These are phyloP conservation scores for Quadroppia sp. DNA, from an alignment of 2,888 invertebrate species.

Conservation along the genomic window DNA sequence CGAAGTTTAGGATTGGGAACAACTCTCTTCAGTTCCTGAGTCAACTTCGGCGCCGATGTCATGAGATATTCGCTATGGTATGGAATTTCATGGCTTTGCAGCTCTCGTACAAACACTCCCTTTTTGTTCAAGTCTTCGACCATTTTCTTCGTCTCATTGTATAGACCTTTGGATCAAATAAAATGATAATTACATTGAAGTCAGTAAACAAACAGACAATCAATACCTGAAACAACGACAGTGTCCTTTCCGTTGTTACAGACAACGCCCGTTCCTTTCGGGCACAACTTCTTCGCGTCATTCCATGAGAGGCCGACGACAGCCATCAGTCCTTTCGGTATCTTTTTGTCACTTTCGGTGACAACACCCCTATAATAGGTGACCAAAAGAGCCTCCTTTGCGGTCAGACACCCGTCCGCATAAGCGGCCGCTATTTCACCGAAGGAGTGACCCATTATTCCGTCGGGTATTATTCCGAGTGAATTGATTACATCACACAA, in stretches of 20 bases:
- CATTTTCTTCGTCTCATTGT: slow-evolving; percentile 8
- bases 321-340: slow-evolving; percentile 51
- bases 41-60: slow-evolving; percentile 61
- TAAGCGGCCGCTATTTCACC: slow-evolving; percentile 59
- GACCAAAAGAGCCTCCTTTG: slow-evolving; percentile 56
- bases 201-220: not conserved
- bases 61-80: slow-evolving; percentile 31
- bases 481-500: slow-evolving; percentile 43
- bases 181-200: too few species aligned
- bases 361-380: slow-evolving; percentile 57
- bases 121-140: not conserved
- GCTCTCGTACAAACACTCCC: slow-evolving; percentile 30
- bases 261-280: slow-evolving; percentile 53
- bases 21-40: slow-evolving; percentile 65
- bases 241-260: slow-evolving; percentile 58
- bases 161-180: not conserved
- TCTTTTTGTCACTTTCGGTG: slow-evolving; percentile 48
- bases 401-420: slow-evolving; percentile 57
- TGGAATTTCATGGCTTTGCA: slow-evolving; percentile 25
- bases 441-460: slow-evolving; percentile 58
- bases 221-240: slow-evolving; percentile 56
- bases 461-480: slow-evolving; percentile 56
- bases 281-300: slow-evolving; percentile 50
- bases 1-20: slow-evolving; percentile 74
- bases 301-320: slow-evolving; percentile 53